Evolutionary conservation across 2,797 vertebrate species (phyloP).

Genomic region (Dromococcyx pavoninus): DNA sequence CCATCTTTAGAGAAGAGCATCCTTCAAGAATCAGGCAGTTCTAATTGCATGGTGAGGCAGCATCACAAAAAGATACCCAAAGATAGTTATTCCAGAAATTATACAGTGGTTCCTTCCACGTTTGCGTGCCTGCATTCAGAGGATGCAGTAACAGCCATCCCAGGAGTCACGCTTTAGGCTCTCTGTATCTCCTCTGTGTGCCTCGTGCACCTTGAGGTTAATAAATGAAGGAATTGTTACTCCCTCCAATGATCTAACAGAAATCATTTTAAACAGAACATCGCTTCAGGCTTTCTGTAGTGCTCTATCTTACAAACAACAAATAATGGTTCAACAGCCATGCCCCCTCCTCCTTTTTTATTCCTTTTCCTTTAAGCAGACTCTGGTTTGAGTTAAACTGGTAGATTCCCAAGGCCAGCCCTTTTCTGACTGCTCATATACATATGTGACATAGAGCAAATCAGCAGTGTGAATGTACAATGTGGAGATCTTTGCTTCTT

Average conservation of each 20-base stretch:
- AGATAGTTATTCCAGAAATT: not conserved
- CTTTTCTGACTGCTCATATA: not conserved
- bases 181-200: not conserved
- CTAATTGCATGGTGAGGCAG: not conserved
- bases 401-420: not conserved
- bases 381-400: not conserved
- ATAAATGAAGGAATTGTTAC: not conserved
- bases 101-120: not conserved
- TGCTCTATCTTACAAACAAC: not conserved
- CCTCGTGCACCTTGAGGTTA: not conserved
- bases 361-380: not conserved
- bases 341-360: rapidly evolving
- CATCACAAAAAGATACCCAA: not conserved
- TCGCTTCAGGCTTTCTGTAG: not conserved
- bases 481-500: not conserved
- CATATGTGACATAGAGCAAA: not conserved
- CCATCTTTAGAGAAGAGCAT: not conserved
- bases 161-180: not conserved
- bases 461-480: not conserved
- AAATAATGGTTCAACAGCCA: not conserved
- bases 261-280: not conserved
- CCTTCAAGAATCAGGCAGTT: not conserved
- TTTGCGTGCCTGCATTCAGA: not conserved
- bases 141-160: not conserved
- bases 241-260: not conserved